These are phyloP conservation scores for Drosophila paulistorum DNA, from an alignment of 1,140 invertebrate species.

Conservation along the genomic window DNA sequence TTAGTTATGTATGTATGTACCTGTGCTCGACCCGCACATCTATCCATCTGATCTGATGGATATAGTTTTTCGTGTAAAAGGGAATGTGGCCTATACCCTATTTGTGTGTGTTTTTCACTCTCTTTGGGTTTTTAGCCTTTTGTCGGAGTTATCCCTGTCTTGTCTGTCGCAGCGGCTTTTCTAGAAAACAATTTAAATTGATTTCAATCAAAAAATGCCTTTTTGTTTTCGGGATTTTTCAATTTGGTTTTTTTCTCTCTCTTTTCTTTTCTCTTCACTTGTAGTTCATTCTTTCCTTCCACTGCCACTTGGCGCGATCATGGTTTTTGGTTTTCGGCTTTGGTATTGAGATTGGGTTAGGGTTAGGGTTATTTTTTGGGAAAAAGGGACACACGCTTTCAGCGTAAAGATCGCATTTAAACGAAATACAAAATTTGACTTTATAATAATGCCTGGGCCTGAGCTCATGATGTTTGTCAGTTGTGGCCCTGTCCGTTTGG, in stretches of 20 bases:
- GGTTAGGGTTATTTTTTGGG: slow-evolving; percentile 33
- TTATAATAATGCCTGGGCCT: slow-evolving; percentile 78
- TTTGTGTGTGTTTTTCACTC: not conserved
- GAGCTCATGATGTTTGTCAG: slow-evolving; percentile 34
- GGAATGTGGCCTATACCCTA: slow-evolving; percentile 31
- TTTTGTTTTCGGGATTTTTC: slow-evolving; percentile 73
- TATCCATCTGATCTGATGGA: slow-evolving; percentile 64
- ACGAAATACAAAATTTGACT: slow-evolving; percentile 79
- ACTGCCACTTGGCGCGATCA: slow-evolving; percentile 56
- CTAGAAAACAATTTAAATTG: slow-evolving; percentile 82
- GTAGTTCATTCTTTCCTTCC: slow-evolving; percentile 33
- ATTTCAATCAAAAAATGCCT: slow-evolving; percentile 78
- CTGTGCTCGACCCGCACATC: slow-evolving; percentile 45
- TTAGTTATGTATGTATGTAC: slow-evolving; percentile 24
- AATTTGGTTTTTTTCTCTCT: slow-evolving; percentile 36
- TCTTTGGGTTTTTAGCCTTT: slow-evolving; percentile 38
- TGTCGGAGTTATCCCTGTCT: slow-evolving; percentile 36
- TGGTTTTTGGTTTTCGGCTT: slow-evolving; percentile 46
- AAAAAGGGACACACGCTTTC: slow-evolving; percentile 81
- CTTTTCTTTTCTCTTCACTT: slow-evolving; percentile 26
- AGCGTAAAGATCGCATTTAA: slow-evolving; percentile 81
- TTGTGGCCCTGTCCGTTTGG: slow-evolving; percentile 19
- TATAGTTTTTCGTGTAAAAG: slow-evolving; percentile 42
- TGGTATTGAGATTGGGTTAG: slow-evolving; percentile 48
- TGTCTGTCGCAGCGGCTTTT: slow-evolving; percentile 59